These are phyloP conservation scores for Encarsia formosa DNA, from an alignment of 2,888 invertebrate species.

Conservation along the genomic window DNA sequence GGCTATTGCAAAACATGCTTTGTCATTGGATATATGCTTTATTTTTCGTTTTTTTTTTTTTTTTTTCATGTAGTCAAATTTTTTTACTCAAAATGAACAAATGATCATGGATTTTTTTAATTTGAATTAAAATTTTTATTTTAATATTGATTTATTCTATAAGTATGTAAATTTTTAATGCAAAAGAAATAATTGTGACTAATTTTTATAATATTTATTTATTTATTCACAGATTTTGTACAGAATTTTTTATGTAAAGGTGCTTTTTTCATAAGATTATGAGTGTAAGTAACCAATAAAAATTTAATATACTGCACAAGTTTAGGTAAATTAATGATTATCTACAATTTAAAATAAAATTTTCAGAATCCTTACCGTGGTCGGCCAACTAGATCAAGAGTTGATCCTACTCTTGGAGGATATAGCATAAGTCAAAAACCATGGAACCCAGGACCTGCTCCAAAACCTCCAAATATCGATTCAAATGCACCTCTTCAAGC, in stretches of 20 bases:
- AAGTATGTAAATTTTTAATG: too few relatives aligned
- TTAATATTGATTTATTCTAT: too few relatives aligned
- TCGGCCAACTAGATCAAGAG: slow-evolving; percentile 40
- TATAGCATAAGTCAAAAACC: slow-evolving; percentile 44
- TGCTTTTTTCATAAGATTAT: slow-evolving; percentile 34
- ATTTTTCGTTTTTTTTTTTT: slow-evolving; percentile 5
- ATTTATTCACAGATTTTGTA: slow-evolving; percentile 34
- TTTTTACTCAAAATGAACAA: too few relatives aligned
- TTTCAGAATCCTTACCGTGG: slow-evolving; percentile 48
- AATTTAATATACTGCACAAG: too few relatives aligned
- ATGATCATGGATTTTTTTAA: too few relatives aligned
- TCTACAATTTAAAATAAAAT: too few relatives aligned
- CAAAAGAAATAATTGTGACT: background rate
- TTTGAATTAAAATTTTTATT: too few relatives aligned
- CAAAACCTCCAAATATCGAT: slow-evolving; percentile 31
- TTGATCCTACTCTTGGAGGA: slow-evolving; percentile 36
- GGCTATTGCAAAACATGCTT: slow-evolving; percentile 9
- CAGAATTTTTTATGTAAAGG: slow-evolving; percentile 28
- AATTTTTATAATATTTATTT: slow-evolving; percentile 1
- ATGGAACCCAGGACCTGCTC: slow-evolving; percentile 36
- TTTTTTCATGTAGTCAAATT: too few relatives aligned
- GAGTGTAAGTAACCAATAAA: slow-evolving; percentile 37
- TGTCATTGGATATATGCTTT: slow-evolving; percentile 15
- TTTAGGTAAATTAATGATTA: too few relatives aligned
- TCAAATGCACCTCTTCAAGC: slow-evolving; percentile 32